phyloP scores from a whole-genome alignment of 2,113 vertebrate genomes.

The Lucifuga dentata region DNA sequence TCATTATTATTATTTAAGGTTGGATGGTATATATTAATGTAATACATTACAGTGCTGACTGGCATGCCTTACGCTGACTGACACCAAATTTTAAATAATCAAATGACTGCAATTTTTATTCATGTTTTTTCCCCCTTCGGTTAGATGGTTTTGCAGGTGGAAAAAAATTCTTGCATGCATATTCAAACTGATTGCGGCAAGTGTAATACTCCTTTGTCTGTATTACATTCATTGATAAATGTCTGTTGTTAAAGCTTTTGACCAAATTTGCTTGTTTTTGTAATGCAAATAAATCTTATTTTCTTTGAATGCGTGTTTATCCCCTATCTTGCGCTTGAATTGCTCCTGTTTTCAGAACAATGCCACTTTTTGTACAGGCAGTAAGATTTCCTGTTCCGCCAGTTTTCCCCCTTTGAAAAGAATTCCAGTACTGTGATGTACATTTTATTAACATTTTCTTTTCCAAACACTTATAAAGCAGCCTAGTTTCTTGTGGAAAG shows the following conservation, averaged over 20 bases:
- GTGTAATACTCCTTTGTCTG: conserved; percentile 18
- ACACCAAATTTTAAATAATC: conserved; percentile 10
- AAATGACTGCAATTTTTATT: not conserved
- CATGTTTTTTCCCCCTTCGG: not conserved
- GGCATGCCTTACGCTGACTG: conserved; percentile 25
- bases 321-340: conserved; percentile 20
- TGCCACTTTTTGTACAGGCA: conserved; percentile 21
- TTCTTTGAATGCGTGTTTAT: conserved; percentile 40
- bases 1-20: too few relatives aligned
- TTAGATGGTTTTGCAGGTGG: conserved; percentile 29
- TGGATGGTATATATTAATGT: too few relatives aligned
- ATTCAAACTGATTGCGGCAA: conserved; percentile 14
- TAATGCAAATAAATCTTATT: conserved; percentile 56
- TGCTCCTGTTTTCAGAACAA: conserved; percentile 44
- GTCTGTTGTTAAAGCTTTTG: conserved; percentile 62
- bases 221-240: conserved; percentile 19
- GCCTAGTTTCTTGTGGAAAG: not conserved
- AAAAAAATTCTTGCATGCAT: conserved; percentile 27
- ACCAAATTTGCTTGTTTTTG: conserved; percentile 62
- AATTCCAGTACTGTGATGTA: conserved; percentile 14
- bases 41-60: conserved; percentile 4
- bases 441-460: not conserved
- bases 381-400: not conserved
- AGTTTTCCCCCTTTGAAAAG: not conserved
- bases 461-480: not conserved